Base-by-base conservation (phyloP, 2,888 invertebrate genomes). In the Eupithecia abbreviata region DNA sequence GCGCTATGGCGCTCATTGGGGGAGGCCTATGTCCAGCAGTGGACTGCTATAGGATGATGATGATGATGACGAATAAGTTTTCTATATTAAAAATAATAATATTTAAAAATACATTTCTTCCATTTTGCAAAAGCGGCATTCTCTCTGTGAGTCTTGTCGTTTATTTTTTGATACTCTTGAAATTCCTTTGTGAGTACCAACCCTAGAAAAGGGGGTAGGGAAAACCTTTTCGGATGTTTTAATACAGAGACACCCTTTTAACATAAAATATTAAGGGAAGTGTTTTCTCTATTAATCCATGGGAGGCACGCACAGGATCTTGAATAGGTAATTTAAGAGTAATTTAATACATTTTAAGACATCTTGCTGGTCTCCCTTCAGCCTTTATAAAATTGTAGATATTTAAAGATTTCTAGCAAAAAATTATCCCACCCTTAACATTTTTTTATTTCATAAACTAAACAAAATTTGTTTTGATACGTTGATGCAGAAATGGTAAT, bases 241-340 rank as follows among this genome's bases (percentile, higher is more conserved):
- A 74, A 74, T 72, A 77, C 74, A 74, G 71, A 79, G 77, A 79
- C 76, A 77, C 77, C 80, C 80, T 75, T 76, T 80, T 74, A 71
- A 76, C 74, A 75, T 77, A 79, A 80, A 81, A 80, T 79, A 81
- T 80, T 76, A 81, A 75, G 62, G 74, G 62, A 70, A 72, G 58
- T 67, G 62, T 75, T 77, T 75, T 72, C 66, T 66, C 42, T 66
- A 66, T 62, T 9, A 62, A 62, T 55, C 1, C 2, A 55, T 55
- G n/a, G 55, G 7, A 55, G 49, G 49, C n/a, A 13, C 49, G 51
- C 51, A 51, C 13, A 15, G 51, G 10, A 18, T 58, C 58, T 58
- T 58, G 58, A 18, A 18, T 30, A 49, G 3, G 41, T 58, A 18
- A 18, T 18, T 58, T 18, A 0, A 58, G 18, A 5, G 55, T 58